Evolutionary conservation across 1,140 invertebrate species (phyloP), one percentile per base, ranked within the genome.

Genomic region (Formica exsecta): DNA sequence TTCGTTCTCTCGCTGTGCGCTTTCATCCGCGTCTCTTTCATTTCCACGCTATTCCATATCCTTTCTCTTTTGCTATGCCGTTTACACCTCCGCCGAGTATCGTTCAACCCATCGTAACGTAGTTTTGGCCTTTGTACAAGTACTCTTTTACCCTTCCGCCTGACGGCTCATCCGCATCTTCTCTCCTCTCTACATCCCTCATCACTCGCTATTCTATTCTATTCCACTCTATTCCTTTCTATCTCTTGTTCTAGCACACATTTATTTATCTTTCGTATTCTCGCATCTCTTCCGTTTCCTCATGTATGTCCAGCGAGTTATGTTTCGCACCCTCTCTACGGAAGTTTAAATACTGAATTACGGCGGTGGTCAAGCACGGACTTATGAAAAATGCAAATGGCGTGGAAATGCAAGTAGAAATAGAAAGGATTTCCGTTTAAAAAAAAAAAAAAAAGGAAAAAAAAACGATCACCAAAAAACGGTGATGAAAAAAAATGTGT

Each of bases 341-440:
- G 81, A 90, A 90, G 85, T 91, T 90, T 85, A 89, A 76, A 89
- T 90, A 88, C 77, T 86, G 86, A 71, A 88, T 91, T 90, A 90
- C 71, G 75, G 54, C 77, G 75, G 79, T 84, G 83, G 89, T 70
- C 86, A 66, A 84, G 87, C 80, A 59, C 59, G 51, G 71, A 68
- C 75, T 90, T 86, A 83, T 90, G 77, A 71, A 88, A 90, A 86
- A 77, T 62, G 83, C 68, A 84, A 87, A 68, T 74, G 68, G 65
- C 6, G 25, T 64, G n/a, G 22, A 59, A 32, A 73, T 62, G 89
- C 16, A 75, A 85, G 13, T 6, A 16, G 62, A 89, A 57, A 84
- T 59, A 54, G 48, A 51, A 51, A 51, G 65, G 51, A 25, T 54
- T 6, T 48, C 41, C 16, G 22, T 22, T 64, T 0, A 32, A 32